Percentiles rank a stretch among this genome's conserved stretches.
phyloP scores from a whole-genome alignment of 1,140 invertebrate species.

The Bombus pyrosoma region DNA sequence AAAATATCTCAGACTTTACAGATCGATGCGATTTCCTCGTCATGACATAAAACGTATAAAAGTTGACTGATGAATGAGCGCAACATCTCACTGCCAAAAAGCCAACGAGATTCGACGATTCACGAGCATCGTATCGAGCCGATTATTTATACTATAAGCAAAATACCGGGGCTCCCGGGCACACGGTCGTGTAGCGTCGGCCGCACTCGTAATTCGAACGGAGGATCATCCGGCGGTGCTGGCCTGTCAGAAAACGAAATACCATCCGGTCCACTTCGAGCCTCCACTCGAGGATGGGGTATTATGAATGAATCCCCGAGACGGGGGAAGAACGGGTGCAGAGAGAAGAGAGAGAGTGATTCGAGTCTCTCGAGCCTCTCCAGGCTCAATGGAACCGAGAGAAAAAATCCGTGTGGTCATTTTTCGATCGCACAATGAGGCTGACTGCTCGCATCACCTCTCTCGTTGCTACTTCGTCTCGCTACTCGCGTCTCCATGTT shows the following conservation, averaged over 20 bases:
- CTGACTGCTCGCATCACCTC: constrained; percentile 27
- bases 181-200: constrained; percentile 30
- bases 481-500: constrained; percentile 53
- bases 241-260: constrained; percentile 76
- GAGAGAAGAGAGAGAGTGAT: constrained; percentile 66
- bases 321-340: constrained; percentile 51
- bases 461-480: constrained; percentile 14
- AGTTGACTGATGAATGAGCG: neutral
- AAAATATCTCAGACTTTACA: neutral
- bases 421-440: constrained; percentile 68
- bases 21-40: neutral
- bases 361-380: constrained; percentile 70
- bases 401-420: constrained; percentile 78
- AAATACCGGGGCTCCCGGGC: constrained; percentile 53
- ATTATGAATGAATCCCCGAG: constrained; percentile 67
- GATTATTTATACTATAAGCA: constrained; percentile 71
- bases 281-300: constrained; percentile 67
- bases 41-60: neutral
- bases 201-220: constrained; percentile 63
- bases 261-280: constrained; percentile 76
- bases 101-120: constrained; percentile 14
- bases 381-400: constrained; percentile 73
- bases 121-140: constrained; percentile 44
- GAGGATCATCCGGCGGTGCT: constrained; percentile 41
- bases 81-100: constrained; percentile 18